phyloP scores from a whole-genome alignment of 2,113 vertebrate genomes.

The Carollia perspicillata region DNA sequence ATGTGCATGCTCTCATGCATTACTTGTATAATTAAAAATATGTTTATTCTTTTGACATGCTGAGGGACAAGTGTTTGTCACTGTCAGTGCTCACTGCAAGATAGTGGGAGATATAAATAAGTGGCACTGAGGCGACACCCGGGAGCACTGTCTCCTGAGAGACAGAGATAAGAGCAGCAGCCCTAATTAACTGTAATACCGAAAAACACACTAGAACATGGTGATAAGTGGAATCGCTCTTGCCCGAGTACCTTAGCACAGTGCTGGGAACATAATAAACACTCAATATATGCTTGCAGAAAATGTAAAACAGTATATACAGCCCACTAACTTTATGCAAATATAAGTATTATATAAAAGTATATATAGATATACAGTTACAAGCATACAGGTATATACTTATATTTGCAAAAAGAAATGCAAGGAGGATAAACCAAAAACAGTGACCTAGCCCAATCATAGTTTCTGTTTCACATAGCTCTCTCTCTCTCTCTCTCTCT shows the following conservation, averaged over 20 bases:
- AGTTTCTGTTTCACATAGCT: no score
- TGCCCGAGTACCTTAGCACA: conserved; percentile 32
- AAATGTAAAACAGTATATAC: neutral
- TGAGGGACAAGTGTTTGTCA: conserved; percentile 45
- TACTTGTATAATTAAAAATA: conserved; percentile 53
- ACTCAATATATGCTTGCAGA: neutral
- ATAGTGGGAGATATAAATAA: conserved; percentile 55
- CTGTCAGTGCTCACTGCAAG: conserved; percentile 28
- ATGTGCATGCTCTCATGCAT: conserved; percentile 31
- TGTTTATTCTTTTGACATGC: conserved; percentile 46
- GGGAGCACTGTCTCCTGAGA: conserved; percentile 32
- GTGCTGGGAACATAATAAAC: neutral
- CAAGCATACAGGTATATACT: neutral
- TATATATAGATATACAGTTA: neutral
- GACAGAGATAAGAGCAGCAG: conserved; percentile 54
- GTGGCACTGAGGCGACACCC: neutral
- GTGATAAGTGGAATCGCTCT: conserved; percentile 30
- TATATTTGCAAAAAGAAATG: neutral
- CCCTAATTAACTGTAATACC: conserved; percentile 33
- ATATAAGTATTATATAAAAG: neutral
- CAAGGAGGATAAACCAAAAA: neutral
- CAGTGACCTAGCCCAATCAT: neutral
- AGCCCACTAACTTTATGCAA: neutral
- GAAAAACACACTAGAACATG: conserved; percentile 37
- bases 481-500: no score